A percentile compares a stretch with the other conserved stretches of the same genome.
Conservation (phyloP, 1,140 invertebrate genomes). For the Formica exsecta region DNA sequence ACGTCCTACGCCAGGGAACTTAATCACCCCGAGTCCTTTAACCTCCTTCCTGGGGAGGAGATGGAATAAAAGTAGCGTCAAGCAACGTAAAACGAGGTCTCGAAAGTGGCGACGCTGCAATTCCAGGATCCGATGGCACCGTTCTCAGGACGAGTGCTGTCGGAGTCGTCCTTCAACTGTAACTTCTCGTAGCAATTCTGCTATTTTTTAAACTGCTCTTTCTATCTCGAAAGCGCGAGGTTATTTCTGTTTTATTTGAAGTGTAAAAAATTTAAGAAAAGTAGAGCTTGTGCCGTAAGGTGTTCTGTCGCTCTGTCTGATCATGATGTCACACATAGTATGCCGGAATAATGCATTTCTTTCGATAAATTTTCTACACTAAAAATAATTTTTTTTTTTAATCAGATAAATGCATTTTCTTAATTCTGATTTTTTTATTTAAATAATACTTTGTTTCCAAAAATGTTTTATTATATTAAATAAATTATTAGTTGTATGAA, state of each 20-base stretch:
- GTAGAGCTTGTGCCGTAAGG: not conserved
- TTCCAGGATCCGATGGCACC: conserved; percentile 52
- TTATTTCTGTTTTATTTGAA: conserved; percentile 31
- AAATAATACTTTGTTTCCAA: too few species aligned
- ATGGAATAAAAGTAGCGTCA: conserved; percentile 50
- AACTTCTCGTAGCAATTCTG: conserved; percentile 20
- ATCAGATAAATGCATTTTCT: too few species aligned
- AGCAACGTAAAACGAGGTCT: conserved; percentile 28
- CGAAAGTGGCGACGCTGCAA: conserved; percentile 47
- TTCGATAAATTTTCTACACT: not conserved
- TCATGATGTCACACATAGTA: not conserved
- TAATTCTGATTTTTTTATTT: too few species aligned
- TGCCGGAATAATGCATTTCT: not conserved
- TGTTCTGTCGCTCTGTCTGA: not conserved
- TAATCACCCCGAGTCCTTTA: conserved; percentile 48
- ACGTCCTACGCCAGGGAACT: not conserved
- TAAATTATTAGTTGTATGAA: too few species aligned
- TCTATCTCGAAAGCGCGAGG: conserved; percentile 42
- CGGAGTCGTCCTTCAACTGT: conserved; percentile 32
- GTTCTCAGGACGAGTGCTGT: conserved; percentile 34
- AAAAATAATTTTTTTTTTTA: too few species aligned
- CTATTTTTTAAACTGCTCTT: not conserved
- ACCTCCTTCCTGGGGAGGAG: conserved; percentile 12
- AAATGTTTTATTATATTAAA: too few species aligned
- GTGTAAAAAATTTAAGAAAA: conserved; percentile 21